Conservation (phyloP, 2,797 vertebrate genomes). For the Paedocypris micromegethes region DNA sequence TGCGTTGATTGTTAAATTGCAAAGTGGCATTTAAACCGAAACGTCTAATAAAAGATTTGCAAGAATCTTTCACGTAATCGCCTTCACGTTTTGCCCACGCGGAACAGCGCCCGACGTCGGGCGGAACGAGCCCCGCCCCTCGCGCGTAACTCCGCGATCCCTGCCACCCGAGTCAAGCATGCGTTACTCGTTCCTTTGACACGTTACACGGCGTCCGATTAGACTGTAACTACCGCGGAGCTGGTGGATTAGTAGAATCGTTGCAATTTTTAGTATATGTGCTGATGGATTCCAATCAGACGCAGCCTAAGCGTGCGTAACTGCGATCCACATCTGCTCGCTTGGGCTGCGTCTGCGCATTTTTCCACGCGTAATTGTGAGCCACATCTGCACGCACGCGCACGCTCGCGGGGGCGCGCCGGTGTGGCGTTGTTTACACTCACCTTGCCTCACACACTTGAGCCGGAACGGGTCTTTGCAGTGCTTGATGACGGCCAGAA, state of each 20-base stretch:
- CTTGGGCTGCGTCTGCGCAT: background rate
- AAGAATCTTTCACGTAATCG: conserved; percentile 5
- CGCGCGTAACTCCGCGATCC: background rate
- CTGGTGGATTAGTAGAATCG: too few species aligned
- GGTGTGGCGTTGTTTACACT: conserved; percentile 51
- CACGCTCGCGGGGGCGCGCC: conserved; percentile 2
- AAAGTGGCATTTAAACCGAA: too few species aligned
- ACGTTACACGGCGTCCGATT: background rate
- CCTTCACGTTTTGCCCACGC: conserved; percentile 7
- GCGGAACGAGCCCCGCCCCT: background rate
- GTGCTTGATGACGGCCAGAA: conserved; percentile 94
- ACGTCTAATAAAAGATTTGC: background rate
- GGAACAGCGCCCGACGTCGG: conserved; percentile 3
- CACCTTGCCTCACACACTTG: conserved; percentile 98
- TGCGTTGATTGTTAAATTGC: too few species aligned
- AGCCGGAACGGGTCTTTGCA: conserved; percentile 97
- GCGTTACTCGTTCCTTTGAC: background rate
- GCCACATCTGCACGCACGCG: background rate
- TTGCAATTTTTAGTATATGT: too few species aligned
- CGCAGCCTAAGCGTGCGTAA: background rate
- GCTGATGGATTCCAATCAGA: too few species aligned
- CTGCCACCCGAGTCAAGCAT: background rate
- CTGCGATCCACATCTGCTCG: background rate
- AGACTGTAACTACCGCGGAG: conserved; percentile 1
- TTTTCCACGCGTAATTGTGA: background rate